Evolutionary conservation across 2,797 vertebrate genomes (phyloP), one percentile per base, ranked within the genome.

Genomic region (Cottoperca gobio): DNA sequence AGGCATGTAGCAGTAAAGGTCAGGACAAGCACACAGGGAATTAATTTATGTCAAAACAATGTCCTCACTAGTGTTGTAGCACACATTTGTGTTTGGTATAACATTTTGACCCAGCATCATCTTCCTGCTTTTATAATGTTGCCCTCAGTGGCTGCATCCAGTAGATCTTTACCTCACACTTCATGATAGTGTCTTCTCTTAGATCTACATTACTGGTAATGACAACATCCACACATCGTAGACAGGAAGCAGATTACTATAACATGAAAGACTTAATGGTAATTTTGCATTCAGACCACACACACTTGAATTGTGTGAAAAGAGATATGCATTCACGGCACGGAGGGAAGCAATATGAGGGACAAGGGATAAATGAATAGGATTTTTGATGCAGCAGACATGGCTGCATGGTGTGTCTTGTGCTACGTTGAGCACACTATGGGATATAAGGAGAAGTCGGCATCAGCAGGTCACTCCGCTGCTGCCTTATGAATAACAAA

Each of bases 231-330:
- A 69, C 46, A 45, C 54, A 10, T 19, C 1, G 3, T 17, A 73
- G 50, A 65, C 59, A 39, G 66, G 40, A 52, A 50, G 42, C 68
- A 65, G 33, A 66, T 68, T 78, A 53, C 49, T 52, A 31, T 63
- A 68, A 64, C 70, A 64, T 13, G 64, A 67, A 54, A 48, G 52
- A 74, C 68, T 62, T 72, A 83, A 59, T 54, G 58, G 53, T 46
- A 6, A 73, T 75, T 84, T 77, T 21, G 57, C 60, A 86, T 88
- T 87, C 85, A 87, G 76, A 40, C 75, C 82, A 85, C 81, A 87
- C 74, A 67, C 81, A 31, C 70, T 61, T 54, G n/a, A 46, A 46
- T 70, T 54, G 59, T 53, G 57, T 50, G 54, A 84, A 81, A 66
- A 43, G 66, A 78, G 61, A 84, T 78, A 76, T 84, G 73, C 73